Percentiles rank a stretch among this genome's conserved stretches.
Evolutionary conservation across 2,888 invertebrate species (phyloP).

Genomic region (Balanococcus diminutus): DNA sequence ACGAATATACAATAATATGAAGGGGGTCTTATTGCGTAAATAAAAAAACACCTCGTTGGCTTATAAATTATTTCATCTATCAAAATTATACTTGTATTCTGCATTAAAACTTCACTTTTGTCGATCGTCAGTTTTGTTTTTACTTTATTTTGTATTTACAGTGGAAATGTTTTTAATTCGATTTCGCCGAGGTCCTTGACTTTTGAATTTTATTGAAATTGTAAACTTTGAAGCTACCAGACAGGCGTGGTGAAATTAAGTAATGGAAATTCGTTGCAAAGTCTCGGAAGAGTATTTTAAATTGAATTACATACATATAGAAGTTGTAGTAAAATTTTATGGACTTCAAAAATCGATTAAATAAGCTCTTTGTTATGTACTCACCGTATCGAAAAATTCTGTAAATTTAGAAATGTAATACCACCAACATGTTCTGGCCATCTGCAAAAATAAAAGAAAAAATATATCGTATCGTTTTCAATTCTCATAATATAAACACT

Average conservation of each 20-base stretch:
- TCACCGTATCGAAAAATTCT: conserved; percentile 83
- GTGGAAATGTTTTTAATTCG: neutral
- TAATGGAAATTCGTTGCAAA: neutral
- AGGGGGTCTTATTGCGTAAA: neutral
- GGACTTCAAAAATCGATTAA: neutral
- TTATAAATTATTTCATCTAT: neutral
- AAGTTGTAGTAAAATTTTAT: no score
- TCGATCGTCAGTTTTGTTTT: neutral
- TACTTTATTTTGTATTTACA: neutral
- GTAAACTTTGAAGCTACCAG: neutral
- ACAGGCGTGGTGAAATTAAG: neutral
- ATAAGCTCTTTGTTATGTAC: conserved; percentile 58
- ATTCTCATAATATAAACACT: no score
- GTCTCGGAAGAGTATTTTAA: neutral
- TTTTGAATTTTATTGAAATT: neutral
- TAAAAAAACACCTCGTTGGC: neutral
- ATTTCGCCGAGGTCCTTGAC: neutral
- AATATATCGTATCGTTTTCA: neutral
- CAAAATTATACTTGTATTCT: neutral
- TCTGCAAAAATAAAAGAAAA: conserved; percentile 63
- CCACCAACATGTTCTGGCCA: conserved; percentile 86
- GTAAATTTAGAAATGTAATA: conserved; percentile 89
- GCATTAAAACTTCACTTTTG: neutral
- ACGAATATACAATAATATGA: neutral
- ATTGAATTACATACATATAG: neutral